phyloP scores from a whole-genome alignment of 2,888 invertebrate species.

The Chironomus tentans region DNA sequence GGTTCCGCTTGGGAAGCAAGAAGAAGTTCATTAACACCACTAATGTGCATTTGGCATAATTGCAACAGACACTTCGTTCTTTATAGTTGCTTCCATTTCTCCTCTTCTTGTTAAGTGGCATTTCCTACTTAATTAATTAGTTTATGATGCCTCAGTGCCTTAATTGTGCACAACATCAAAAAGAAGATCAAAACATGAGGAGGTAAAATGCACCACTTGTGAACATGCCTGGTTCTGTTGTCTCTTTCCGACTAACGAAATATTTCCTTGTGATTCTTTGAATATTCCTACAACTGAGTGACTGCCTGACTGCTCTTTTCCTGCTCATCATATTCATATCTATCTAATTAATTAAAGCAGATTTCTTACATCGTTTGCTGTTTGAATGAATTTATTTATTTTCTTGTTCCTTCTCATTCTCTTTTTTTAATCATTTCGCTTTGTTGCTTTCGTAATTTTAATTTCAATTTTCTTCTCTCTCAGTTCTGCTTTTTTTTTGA shows the following conservation, averaged over 20 bases:
- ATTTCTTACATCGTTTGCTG: not conserved
- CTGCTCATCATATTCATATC: not conserved
- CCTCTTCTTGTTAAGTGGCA: not conserved
- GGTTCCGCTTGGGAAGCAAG: not conserved
- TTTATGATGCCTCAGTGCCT: conserved; percentile 16
- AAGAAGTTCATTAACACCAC: not conserved
- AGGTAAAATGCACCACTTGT: conserved; percentile 14
- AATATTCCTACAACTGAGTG: no score
- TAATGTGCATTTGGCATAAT: conserved; percentile 12
- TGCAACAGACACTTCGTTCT: conserved; percentile 19
- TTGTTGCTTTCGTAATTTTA: not conserved
- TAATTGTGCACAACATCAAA: conserved; percentile 4
- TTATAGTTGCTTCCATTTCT: not conserved
- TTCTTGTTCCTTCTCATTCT: no score
- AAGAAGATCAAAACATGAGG: not conserved
- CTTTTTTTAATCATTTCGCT: not conserved
- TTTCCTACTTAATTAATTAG: conserved; percentile 25
- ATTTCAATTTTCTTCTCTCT: not conserved
- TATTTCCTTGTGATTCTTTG: no score
- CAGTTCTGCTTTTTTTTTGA: not conserved
- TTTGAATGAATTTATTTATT: not conserved
- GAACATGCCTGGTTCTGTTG: not conserved
- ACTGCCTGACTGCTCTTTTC: not conserved
- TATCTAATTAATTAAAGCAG: conserved; percentile 15
- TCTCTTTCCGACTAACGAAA: not conserved